These are phyloP conservation scores for Drosophila pectinifera DNA, from an alignment of 1,140 invertebrate genomes.

Conservation along the genomic window DNA sequence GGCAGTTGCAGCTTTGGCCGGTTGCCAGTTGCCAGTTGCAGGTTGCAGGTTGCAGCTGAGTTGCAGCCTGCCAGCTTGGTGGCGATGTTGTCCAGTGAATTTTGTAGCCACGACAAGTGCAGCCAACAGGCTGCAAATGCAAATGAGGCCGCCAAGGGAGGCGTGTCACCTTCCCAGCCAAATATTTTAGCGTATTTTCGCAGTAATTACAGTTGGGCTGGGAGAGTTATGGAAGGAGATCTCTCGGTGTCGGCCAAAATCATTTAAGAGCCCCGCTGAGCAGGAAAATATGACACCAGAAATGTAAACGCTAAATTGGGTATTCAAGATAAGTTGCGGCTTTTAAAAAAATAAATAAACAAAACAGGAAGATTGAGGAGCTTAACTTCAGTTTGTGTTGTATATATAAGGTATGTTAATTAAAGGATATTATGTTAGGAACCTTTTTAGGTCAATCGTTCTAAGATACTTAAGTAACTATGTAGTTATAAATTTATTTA, in stretches of 20 bases:
- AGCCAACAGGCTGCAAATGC: conserved; percentile 72
- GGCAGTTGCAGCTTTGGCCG: conserved; percentile 46
- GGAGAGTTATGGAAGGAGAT: conserved; percentile 26
- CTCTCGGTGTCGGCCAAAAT: neutral
- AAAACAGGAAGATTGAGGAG: no score
- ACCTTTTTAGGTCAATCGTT: no score
- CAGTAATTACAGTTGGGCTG: conserved; percentile 33
- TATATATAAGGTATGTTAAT: no score
- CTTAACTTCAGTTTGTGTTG: neutral
- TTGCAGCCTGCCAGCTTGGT: conserved; percentile 21
- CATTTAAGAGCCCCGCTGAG: conserved; percentile 11
- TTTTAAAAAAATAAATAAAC: neutral
- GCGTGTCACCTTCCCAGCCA: conserved; percentile 31
- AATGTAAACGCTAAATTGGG: neutral
- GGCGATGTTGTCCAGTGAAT: conserved; percentile 21
- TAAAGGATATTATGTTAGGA: neutral
- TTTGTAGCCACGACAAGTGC: conserved; percentile 52
- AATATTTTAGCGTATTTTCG: conserved; percentile 43
- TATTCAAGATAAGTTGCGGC: neutral
- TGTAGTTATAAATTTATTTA: no score
- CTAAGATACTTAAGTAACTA: neutral
- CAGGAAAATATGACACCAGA: conserved; percentile 17
- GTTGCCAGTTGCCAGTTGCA: conserved; percentile 30
- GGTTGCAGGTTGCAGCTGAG: conserved; percentile 21
- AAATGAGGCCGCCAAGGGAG: conserved; percentile 68